phyloP scores from a whole-genome alignment of 2,113 vertebrate species.

The Hippocampus zosterae region DNA sequence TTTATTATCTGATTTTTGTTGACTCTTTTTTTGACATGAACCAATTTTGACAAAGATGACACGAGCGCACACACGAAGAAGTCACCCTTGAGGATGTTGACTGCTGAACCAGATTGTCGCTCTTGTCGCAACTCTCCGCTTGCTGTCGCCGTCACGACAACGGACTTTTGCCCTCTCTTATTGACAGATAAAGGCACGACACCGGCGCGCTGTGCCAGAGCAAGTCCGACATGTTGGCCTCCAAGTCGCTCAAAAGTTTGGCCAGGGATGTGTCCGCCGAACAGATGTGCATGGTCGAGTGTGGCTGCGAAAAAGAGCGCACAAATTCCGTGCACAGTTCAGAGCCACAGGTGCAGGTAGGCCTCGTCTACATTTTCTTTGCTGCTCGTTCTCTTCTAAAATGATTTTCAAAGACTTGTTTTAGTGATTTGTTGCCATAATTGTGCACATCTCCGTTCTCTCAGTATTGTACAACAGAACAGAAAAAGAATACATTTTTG shows the following conservation, averaged over 20 bases:
- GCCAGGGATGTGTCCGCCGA: slow-evolving; percentile 24
- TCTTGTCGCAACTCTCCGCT: slow-evolving; percentile 4
- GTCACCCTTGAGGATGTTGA: neutral
- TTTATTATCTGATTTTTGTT: neutral
- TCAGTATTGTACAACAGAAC: neutral
- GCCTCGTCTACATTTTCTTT: neutral
- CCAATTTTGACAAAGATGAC: neutral
- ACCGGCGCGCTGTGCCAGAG: neutral
- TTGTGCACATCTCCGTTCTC: neutral
- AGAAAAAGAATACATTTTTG: neutral
- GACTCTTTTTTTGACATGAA: neutral
- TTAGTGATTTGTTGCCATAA: neutral
- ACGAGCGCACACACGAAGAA: neutral
- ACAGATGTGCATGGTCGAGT: slow-evolving; percentile 51
- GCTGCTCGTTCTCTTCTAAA: neutral
- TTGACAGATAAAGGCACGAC: slow-evolving; percentile 8
- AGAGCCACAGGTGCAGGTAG: neutral
- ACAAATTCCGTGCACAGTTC: slow-evolving; percentile 17
- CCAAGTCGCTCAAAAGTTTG: slow-evolving; percentile 26
- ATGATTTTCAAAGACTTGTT: neutral
- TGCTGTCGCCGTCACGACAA: neutral
- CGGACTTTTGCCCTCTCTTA: slow-evolving; percentile 54
- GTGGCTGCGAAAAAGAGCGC: slow-evolving; percentile 20
- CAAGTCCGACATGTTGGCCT: slow-evolving; percentile 42
- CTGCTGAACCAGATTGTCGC: slow-evolving; percentile 4